Percentiles rank a stretch among this genome's conserved stretches.
These are phyloP conservation scores for Drosophila vallismaia DNA, from an alignment of 2,888 invertebrate species.

Conservation along the genomic window DNA sequence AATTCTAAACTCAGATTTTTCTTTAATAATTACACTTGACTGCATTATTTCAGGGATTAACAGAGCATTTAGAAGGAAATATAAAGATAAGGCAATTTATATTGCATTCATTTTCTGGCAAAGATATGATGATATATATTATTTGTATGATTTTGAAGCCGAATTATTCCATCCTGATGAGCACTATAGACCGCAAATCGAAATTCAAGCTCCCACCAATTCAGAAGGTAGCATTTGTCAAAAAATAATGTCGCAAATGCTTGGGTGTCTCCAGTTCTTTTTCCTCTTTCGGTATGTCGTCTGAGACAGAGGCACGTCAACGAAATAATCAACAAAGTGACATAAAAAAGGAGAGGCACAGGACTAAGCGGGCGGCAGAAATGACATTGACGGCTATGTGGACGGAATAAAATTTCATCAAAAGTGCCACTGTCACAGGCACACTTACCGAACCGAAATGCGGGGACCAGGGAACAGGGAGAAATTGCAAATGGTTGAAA, in stretches of 20 bases:
- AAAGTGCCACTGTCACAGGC: constrained; percentile 74
- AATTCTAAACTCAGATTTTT: too few species aligned
- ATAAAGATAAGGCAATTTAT: too few species aligned
- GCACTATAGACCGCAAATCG: neutral
- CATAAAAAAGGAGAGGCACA: constrained; percentile 52
- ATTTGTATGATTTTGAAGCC: too few species aligned
- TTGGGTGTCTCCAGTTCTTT: constrained; percentile 14
- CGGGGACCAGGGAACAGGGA: constrained; percentile 26
- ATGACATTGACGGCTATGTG: constrained; percentile 80
- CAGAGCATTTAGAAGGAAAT: too few species aligned
- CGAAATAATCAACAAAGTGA: constrained; percentile 79
- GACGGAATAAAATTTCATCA: constrained; percentile 77
- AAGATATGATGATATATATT: too few species aligned
- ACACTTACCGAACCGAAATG: constrained; percentile 50
- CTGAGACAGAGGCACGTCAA: constrained; percentile 63
- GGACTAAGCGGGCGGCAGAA: constrained; percentile 70
- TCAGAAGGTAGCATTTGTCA: constrained; percentile 1
- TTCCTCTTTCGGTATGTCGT: constrained; percentile 2
- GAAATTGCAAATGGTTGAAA: constrained; percentile 76
- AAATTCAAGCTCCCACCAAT: neutral
- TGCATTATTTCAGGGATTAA: too few species aligned
- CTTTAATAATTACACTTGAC: too few species aligned
- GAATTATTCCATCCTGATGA: neutral
- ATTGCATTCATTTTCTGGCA: too few species aligned
- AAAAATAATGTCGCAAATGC: constrained; percentile 9